Evolutionary conservation across 2,113 vertebrate genomes (phyloP).

Genomic region (Colius striatus): DNA sequence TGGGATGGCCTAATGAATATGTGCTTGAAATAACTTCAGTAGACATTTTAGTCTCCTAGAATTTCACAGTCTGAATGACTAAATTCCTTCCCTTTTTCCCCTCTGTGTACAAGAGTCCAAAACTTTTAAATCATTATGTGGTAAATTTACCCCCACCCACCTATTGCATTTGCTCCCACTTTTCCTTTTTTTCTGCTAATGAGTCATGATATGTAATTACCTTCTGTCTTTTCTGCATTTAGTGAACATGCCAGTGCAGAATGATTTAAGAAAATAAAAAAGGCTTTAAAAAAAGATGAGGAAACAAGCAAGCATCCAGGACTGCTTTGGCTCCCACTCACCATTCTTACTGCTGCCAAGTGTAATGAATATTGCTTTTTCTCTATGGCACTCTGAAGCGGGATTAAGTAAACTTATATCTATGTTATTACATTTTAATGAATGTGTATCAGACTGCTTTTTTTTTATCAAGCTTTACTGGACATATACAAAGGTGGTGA

Average conservation of each 20-base stretch:
- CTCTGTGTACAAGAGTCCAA: slow-evolving; percentile 8
- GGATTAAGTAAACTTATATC: slow-evolving; percentile 44
- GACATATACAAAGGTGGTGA: not conserved
- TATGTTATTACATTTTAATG: slow-evolving; percentile 38
- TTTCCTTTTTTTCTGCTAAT: slow-evolving; percentile 55
- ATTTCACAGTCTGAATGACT: slow-evolving; percentile 52
- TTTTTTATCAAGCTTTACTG: not conserved
- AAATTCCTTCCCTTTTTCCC: slow-evolving; percentile 35
- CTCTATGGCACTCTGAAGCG: slow-evolving; percentile 10
- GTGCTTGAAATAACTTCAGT: slow-evolving; percentile 61
- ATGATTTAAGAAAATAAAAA: slow-evolving; percentile 47
- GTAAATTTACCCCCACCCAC: slow-evolving; percentile 69
- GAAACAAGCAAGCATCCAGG: slow-evolving; percentile 56
- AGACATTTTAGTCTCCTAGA: slow-evolving; percentile 55
- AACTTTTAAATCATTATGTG: slow-evolving; percentile 59
- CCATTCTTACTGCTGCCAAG: slow-evolving; percentile 41
- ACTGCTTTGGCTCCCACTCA: slow-evolving; percentile 26
- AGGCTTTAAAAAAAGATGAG: slow-evolving; percentile 51
- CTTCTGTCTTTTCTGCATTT: slow-evolving; percentile 77
- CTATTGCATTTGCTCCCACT: slow-evolving; percentile 64
- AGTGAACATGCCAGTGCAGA: slow-evolving; percentile 67
- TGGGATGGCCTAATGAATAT: slow-evolving; percentile 50
- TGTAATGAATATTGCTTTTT: slow-evolving; percentile 56
- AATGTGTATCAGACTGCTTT: not conserved
- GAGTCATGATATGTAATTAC: slow-evolving; percentile 73